These are phyloP conservation scores for Anaspis maculata DNA, from an alignment of 2,888 invertebrate genomes.

Conservation along the genomic window DNA sequence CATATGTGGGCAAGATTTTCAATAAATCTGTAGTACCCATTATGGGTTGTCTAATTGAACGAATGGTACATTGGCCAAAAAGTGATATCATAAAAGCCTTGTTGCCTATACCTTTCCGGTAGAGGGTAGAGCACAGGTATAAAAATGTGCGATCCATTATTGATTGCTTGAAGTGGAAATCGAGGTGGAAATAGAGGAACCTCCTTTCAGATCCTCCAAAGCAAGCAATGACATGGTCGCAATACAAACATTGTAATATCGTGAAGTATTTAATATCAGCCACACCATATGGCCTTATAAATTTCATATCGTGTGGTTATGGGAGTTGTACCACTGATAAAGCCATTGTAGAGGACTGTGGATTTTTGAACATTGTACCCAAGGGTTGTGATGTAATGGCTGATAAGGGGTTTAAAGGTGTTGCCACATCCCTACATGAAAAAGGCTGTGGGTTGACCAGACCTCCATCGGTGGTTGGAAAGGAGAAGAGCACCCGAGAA, in stretches of 20 bases:
- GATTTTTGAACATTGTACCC: background rate
- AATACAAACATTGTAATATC: background rate
- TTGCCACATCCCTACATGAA: no score
- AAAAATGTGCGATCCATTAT: background rate
- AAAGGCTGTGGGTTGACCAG: no score
- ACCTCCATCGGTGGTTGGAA: no score
- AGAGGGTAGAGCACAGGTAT: no score
- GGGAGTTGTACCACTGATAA: background rate
- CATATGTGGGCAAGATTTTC: background rate
- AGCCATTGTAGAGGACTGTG: background rate
- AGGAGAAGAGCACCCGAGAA: no score
- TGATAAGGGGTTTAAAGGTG: background rate
- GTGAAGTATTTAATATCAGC: background rate
- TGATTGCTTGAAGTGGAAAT: background rate
- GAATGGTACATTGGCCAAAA: background rate
- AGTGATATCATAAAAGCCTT: background rate
- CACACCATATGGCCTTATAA: background rate
- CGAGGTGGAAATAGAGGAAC: background rate
- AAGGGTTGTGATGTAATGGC: background rate
- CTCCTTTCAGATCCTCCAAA: background rate
- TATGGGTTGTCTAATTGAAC: background rate
- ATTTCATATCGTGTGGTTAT: background rate
- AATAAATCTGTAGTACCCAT: background rate
- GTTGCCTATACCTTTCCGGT: background rate
- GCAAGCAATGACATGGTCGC: background rate